phyloP scores from a whole-genome alignment of 2,888 invertebrate species.

The Leptogaster cylindrica region DNA sequence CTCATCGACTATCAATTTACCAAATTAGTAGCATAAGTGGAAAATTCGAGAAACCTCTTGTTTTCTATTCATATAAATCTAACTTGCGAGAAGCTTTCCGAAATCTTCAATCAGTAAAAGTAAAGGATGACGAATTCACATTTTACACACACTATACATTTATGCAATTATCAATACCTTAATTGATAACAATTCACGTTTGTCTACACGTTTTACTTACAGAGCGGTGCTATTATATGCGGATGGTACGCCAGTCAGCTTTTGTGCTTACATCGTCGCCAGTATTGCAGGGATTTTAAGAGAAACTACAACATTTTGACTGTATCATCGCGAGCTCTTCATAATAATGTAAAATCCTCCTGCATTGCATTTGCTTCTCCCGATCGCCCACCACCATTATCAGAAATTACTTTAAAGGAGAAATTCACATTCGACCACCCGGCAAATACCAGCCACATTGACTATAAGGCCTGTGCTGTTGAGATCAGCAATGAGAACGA shows the following conservation, averaged over 20 bases:
- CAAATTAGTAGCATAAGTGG: not conserved
- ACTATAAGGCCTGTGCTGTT: not conserved
- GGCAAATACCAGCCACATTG: not conserved
- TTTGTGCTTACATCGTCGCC: slow-evolving; percentile 57
- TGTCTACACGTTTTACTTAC: slow-evolving; percentile 51
- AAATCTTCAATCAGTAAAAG: too few relatives aligned
- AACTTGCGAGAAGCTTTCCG: not conserved
- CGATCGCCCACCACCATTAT: slow-evolving; percentile 35
- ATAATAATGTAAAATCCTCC: slow-evolving; percentile 46
- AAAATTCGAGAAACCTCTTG: not conserved
- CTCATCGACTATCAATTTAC: too few relatives aligned
- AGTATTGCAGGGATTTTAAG: slow-evolving; percentile 40
- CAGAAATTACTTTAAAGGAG: slow-evolving; percentile 31
- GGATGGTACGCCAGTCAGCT: slow-evolving; percentile 71
- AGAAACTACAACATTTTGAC: slow-evolving; percentile 44
- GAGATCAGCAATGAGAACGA: slow-evolving; percentile 44
- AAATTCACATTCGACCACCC: slow-evolving; percentile 23
- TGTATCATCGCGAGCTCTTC: slow-evolving; percentile 46
- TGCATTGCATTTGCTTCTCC: slow-evolving; percentile 43
- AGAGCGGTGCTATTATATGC: slow-evolving; percentile 69
- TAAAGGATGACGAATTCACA: too few relatives aligned
- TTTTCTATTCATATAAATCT: not conserved
- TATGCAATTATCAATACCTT: too few relatives aligned
- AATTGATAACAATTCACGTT: not conserved
- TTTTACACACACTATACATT: too few relatives aligned